Percentiles rank a stretch among this genome's conserved stretches.
Conservation (phyloP, 2,113 vertebrate species). For the Corythornis cristatus region DNA sequence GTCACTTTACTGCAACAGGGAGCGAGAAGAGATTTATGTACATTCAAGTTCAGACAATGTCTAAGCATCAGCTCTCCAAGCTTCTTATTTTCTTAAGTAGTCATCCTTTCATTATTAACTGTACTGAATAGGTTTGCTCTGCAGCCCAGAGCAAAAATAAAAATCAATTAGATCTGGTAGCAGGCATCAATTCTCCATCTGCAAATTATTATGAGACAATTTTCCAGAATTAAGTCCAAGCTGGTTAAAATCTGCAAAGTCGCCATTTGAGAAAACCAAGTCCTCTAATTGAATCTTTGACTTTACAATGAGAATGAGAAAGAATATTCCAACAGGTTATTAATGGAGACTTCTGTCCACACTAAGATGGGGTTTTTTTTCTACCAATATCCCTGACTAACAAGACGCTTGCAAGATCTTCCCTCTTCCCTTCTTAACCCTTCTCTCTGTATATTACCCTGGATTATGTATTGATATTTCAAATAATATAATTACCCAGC, state of each 20-base stretch:
- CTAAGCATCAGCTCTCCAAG: not conserved
- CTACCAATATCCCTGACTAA: not conserved
- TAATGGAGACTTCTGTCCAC: not conserved
- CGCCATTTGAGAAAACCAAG: not conserved
- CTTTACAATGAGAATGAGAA: not conserved
- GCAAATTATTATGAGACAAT: not conserved
- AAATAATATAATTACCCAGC: not conserved
- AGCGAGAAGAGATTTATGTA: not conserved
- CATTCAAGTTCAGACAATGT: accelerated
- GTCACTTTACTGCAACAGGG: not conserved
- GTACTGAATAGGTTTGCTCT: not conserved
- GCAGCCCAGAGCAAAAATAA: not conserved
- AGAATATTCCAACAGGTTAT: not conserved
- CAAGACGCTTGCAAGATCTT: not conserved
- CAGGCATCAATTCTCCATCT: not conserved
- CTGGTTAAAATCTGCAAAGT: not conserved
- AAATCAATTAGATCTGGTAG: not conserved
- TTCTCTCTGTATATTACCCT: not conserved
- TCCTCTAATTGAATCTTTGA: not conserved
- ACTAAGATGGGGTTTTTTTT: not conserved
- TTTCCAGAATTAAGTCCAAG: not conserved
- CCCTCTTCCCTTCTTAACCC: not conserved
- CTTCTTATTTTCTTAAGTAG: not conserved
- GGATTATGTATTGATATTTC: not conserved
- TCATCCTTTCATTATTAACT: not conserved